Conservation (phyloP, 1,140 invertebrate genomes). For the Mya arenaria region DNA sequence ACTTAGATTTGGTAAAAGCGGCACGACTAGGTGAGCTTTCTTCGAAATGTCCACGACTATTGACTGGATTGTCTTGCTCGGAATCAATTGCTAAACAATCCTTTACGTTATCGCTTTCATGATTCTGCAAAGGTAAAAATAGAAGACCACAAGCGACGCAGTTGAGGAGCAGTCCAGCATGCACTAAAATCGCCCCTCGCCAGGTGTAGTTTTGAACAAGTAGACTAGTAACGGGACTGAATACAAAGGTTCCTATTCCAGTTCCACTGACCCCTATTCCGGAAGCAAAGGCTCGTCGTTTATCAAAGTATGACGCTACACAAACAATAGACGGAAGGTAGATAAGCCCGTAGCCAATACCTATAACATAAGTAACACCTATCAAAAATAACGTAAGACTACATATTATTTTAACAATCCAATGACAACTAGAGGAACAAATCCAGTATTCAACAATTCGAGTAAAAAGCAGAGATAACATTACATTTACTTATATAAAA, state of each 20-base stretch:
- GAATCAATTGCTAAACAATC: no score
- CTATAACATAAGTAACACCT: slow-evolving; percentile 1
- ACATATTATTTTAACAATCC: no score
- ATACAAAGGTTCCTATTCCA: slow-evolving; percentile 92
- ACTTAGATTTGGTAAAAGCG: no score
- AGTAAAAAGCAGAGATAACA: no score
- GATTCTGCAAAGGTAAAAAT: no score
- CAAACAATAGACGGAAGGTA: slow-evolving; percentile 30
- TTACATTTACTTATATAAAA: no score
- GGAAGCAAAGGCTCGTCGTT: slow-evolving; percentile 96
- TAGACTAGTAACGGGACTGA: slow-evolving; percentile 84
- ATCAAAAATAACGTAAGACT: neutral
- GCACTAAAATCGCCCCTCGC: slow-evolving; percentile 84
- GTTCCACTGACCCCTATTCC: slow-evolving; percentile 98
- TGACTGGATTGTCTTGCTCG: no score
- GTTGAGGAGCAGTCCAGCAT: slow-evolving; percentile 94
- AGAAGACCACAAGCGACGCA: slow-evolving; percentile 24
- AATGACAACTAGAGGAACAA: no score
- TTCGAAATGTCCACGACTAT: no score
- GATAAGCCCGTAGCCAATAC: slow-evolving; percentile 33
- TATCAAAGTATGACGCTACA: slow-evolving; percentile 94
- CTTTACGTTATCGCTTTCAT: no score
- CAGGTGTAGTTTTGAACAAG: slow-evolving; percentile 87
- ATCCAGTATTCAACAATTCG: no score
- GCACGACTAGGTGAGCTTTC: no score